Evolutionary conservation across 2,113 vertebrate species (phyloP).

Genomic region (Oncorhynchus keta): DNA sequence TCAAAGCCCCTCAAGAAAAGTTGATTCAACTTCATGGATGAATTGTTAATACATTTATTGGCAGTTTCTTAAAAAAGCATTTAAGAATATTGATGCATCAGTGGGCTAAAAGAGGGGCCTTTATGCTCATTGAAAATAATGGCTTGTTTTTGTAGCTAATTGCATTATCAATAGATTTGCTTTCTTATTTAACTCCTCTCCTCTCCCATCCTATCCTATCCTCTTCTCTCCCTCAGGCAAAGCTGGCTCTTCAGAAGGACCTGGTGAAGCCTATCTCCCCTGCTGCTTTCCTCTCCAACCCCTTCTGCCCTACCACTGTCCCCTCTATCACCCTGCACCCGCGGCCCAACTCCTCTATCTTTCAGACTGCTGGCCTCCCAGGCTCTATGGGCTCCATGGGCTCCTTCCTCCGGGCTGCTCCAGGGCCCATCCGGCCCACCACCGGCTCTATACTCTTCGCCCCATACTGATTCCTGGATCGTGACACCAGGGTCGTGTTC

Average conservation of each 20-base stretch:
- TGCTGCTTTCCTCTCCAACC: conserved; percentile 83
- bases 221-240: conserved; percentile 70
- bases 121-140: too few relatives aligned
- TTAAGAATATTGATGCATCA: too few relatives aligned
- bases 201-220: too few relatives aligned
- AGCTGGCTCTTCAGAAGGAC: conserved; percentile 87
- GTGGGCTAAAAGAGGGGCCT: too few relatives aligned
- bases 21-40: neutral
- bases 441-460: conserved; percentile 89
- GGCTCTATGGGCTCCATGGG: conserved; percentile 32
- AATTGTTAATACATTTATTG: neutral
- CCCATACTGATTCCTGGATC: conserved; percentile 76
- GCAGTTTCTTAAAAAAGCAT: too few relatives aligned
- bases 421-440: conserved; percentile 86
- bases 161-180: neutral
- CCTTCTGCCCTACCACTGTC: conserved; percentile 75
- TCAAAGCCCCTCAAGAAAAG: neutral
- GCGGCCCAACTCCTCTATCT: conserved; percentile 79
- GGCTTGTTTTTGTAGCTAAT: too few relatives aligned
- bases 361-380: conserved; percentile 79
- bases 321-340: conserved; percentile 85
- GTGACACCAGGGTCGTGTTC: neutral
- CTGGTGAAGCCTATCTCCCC: conserved; percentile 86
- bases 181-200: conserved; percentile 1
- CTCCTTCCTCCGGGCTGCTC: conserved; percentile 86